These are phyloP conservation scores for Picus viridis DNA, from an alignment of 2,797 vertebrate species.

Conservation along the genomic window DNA sequence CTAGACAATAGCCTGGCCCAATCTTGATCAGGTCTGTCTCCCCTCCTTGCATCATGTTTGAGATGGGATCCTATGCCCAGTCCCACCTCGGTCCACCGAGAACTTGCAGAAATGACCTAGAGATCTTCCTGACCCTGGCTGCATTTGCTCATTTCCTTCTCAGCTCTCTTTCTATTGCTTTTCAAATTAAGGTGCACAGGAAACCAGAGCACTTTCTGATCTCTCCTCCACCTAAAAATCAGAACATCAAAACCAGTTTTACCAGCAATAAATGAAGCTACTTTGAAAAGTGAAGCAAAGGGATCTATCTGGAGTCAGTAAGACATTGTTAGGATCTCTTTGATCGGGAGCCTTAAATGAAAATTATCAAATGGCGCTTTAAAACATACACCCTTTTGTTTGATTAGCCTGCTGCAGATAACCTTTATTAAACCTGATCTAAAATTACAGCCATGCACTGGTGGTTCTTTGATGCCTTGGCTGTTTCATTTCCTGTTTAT, in stretches of 20 bases:
- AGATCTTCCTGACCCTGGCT: conserved; percentile 35
- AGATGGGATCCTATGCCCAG: neutral
- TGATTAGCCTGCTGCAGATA: conserved; percentile 91
- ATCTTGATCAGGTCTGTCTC: neutral
- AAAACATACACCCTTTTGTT: conserved; percentile 88
- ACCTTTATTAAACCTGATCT: conserved; percentile 96
- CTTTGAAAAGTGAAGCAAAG: conserved; percentile 79
- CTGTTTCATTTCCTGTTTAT: conserved; percentile 92
- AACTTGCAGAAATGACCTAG: neutral
- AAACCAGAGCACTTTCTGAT: conserved; percentile 70
- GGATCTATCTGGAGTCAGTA: conserved; percentile 78
- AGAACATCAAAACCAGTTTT: conserved; percentile 88
- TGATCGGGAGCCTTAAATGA: conserved; percentile 89
- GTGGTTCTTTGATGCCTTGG: conserved; percentile 87
- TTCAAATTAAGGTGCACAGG: conserved; percentile 66
- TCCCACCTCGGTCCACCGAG: neutral
- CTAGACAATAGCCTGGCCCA: neutral
- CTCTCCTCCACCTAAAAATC: conserved; percentile 80
- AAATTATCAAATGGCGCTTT: conserved; percentile 88
- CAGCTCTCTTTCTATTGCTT: conserved; percentile 27
- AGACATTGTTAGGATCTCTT: conserved; percentile 86
- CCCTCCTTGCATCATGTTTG: neutral
- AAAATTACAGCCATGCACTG: conserved; percentile 88
- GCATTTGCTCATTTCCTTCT: conserved; percentile 46
- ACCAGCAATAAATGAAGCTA: conserved; percentile 85